Evolutionary conservation across 2,888 invertebrate genomes (phyloP).

Genomic region (Fabriciana adippe): DNA sequence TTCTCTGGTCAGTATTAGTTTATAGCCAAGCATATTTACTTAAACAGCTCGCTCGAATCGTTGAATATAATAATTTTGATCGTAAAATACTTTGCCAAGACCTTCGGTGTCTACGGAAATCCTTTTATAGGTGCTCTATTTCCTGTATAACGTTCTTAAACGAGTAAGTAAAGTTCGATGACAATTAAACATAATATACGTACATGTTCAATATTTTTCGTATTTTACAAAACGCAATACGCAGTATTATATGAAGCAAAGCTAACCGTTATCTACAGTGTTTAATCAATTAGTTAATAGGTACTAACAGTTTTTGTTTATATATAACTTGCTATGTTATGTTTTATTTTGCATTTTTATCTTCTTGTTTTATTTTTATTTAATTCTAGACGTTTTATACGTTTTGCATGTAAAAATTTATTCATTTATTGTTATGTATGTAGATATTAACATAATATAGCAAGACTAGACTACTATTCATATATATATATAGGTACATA

Average conservation of each 20-base stretch:
- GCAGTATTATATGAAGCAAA: background rate
- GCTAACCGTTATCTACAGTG: constrained; percentile 2
- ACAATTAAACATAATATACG: background rate
- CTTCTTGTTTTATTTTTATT: too few species aligned
- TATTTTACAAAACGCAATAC: background rate
- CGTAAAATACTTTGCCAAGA: background rate
- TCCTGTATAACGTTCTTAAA: constrained; percentile 9
- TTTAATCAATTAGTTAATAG: background rate
- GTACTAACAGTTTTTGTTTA: constrained; percentile 8
- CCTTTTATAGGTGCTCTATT: constrained; percentile 17
- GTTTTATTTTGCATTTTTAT: too few species aligned
- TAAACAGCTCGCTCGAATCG: too few species aligned
- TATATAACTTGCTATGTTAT: background rate
- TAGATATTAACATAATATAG: too few species aligned
- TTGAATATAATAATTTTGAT: too few species aligned
- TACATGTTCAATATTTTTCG: background rate
- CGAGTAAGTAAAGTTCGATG: background rate
- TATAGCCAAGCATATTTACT: background rate
- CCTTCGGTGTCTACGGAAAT: constrained; percentile 23
- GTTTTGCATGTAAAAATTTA: too few species aligned
- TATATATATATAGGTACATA: too few species aligned
- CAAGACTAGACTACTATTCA: too few species aligned
- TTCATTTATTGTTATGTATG: too few species aligned
- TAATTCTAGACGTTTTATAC: too few species aligned
- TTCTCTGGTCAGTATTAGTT: constrained; percentile 50